A percentile compares a stretch with the other conserved stretches of the same genome.
phyloP scores from a whole-genome alignment of 2,888 invertebrate species.

The Eupithecia dodoneata region DNA sequence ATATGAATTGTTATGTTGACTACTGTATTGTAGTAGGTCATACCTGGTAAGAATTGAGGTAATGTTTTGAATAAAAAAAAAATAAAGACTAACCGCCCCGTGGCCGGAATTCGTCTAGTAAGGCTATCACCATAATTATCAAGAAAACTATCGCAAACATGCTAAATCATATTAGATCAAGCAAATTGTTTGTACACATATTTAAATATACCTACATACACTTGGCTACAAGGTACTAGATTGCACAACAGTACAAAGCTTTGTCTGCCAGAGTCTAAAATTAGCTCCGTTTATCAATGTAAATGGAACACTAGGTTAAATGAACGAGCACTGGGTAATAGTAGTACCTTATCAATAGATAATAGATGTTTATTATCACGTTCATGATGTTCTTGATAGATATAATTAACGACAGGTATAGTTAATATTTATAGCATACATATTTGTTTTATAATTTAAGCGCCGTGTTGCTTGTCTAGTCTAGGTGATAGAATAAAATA shows the following conservation, averaged over 20 bases:
- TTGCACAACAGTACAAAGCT: constrained; percentile 18
- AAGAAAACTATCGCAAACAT: no score
- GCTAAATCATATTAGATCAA: no score
- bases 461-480: neutral
- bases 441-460: neutral
- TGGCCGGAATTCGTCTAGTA: no score
- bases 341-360: constrained; percentile 25
- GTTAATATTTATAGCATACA: neutral
- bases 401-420: neutral
- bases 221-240: constrained; percentile 3
- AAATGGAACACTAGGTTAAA: constrained; percentile 35
- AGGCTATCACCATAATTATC: no score
- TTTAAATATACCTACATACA: no score
- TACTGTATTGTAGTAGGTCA: no score
- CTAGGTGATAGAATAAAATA: no score
- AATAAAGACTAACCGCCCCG: no score
- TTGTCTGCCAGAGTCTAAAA: constrained; percentile 27
- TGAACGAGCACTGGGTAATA: constrained; percentile 9
- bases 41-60: no score
- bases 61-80: no score
- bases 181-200: no score
- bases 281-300: constrained; percentile 33
- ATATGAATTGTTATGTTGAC: no score
- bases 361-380: constrained; percentile 12
- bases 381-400: neutral